Evolutionary conservation across 2,797 vertebrate species (phyloP).

Genomic region (Parauchenoglanis ngamensis): DNA sequence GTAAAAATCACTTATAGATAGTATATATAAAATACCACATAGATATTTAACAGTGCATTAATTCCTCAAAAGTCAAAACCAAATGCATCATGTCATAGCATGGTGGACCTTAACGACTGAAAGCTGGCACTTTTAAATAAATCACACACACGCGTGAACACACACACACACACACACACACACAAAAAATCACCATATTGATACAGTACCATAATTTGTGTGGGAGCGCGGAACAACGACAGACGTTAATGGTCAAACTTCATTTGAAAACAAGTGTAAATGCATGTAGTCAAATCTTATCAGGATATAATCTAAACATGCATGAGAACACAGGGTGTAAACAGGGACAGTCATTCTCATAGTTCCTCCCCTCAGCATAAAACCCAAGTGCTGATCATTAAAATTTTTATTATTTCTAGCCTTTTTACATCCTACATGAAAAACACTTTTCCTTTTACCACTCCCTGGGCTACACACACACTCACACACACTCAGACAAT

Average conservation of each 20-base stretch:
- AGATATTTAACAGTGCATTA: background rate
- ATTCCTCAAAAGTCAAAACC: background rate
- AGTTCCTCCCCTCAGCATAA: background rate
- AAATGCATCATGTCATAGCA: background rate
- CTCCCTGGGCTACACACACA: conserved; percentile 34
- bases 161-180: background rate
- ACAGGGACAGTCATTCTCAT: background rate
- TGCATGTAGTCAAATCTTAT: background rate
- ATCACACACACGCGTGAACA: no score
- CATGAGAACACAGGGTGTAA: background rate
- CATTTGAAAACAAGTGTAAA: background rate
- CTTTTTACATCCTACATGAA: conserved; percentile 21
- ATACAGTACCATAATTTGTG: background rate
- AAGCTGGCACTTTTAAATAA: background rate
- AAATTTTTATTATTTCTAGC: background rate
- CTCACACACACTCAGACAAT: background rate
- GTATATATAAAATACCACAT: no score
- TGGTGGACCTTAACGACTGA: background rate
- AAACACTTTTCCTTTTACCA: conserved; percentile 53
- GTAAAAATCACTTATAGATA: background rate
- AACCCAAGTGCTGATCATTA: background rate
- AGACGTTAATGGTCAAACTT: background rate
- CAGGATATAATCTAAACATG: background rate
- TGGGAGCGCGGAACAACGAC: background rate
- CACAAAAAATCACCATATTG: background rate